Evolutionary conservation across 2,113 vertebrate genomes (phyloP).

Genomic region (Lucifuga dentata): DNA sequence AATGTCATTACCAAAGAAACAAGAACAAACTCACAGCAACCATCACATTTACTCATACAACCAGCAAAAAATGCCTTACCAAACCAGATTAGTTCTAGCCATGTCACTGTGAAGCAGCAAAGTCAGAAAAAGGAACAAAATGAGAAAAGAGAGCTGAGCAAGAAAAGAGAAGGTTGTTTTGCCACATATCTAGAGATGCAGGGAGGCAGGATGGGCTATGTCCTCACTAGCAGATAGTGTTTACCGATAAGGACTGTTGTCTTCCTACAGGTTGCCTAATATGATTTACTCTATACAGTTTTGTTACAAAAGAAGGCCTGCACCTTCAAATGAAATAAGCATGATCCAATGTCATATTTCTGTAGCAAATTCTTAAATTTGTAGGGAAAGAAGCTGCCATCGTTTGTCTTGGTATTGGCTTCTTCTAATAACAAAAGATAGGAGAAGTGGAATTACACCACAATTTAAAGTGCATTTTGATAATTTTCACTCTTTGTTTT

Average conservation of each 20-base stretch:
- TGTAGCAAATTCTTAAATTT: neutral
- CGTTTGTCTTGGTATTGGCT: conserved; percentile 1
- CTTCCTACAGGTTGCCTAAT: conserved; percentile 51
- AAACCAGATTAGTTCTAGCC: conserved; percentile 42
- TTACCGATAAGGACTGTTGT: conserved; percentile 51
- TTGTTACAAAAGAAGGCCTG: conserved; percentile 44
- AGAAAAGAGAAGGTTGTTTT: conserved; percentile 55
- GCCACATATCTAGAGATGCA: conserved; percentile 42
- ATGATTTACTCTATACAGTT: conserved; percentile 43
- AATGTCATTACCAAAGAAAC: no score
- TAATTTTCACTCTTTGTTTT: conserved; percentile 46
- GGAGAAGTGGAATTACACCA: neutral
- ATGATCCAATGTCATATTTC: neutral
- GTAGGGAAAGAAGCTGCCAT: no score
- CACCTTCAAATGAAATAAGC: conserved; percentile 20
- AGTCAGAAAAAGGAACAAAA: conserved; percentile 66
- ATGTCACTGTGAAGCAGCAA: conserved; percentile 72
- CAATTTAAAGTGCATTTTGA: conserved; percentile 19
- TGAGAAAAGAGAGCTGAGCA: conserved; percentile 8
- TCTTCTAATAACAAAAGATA: neutral
- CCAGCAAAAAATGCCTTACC: no score
- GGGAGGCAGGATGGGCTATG: conserved; percentile 13
- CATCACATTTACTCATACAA: no score
- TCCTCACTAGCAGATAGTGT: conserved; percentile 52
- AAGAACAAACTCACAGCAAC: no score